Evolutionary conservation across 2,888 invertebrate genomes (phyloP).

Genomic region (Amphipyra berbera): DNA sequence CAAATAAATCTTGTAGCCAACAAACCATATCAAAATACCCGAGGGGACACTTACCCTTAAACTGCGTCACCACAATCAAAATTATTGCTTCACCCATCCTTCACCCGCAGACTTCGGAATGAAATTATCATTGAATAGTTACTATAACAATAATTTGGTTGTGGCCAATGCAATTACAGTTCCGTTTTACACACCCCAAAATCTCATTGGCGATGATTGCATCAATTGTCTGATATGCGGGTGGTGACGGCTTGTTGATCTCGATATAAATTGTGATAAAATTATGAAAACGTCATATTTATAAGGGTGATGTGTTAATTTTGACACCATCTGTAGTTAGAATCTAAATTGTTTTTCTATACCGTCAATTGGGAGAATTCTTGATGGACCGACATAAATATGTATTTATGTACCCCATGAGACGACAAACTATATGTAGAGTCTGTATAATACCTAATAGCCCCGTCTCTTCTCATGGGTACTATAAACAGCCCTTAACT

Average conservation of each 20-base stretch:
- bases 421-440: neutral
- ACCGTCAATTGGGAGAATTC: neutral
- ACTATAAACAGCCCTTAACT: no score
- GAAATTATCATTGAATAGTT: conserved; percentile 86
- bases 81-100: conserved; percentile 65
- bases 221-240: conserved; percentile 89
- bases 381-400: neutral
- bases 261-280: conserved; percentile 83
- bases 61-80: conserved; percentile 57
- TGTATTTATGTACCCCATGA: no score
- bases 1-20: conserved; percentile 43
- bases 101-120: conserved; percentile 80
- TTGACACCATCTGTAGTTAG: conserved; percentile 64
- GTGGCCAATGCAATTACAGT: conserved; percentile 88
- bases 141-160: conserved; percentile 85
- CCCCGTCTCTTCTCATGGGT: no score
- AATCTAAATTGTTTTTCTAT: conserved; percentile 41
- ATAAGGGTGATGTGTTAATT: conserved; percentile 71
- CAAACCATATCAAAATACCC: conserved; percentile 52
- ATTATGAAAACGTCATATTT: conserved; percentile 76
- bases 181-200: conserved; percentile 83
- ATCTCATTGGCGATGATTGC: conserved; percentile 89
- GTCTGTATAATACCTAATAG: no score
- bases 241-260: conserved; percentile 86
- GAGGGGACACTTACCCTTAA: conserved; percentile 44